Base-by-base conservation (phyloP, 2,113 vertebrate species). In the Rhegmatorhina hoffmannsi region DNA sequence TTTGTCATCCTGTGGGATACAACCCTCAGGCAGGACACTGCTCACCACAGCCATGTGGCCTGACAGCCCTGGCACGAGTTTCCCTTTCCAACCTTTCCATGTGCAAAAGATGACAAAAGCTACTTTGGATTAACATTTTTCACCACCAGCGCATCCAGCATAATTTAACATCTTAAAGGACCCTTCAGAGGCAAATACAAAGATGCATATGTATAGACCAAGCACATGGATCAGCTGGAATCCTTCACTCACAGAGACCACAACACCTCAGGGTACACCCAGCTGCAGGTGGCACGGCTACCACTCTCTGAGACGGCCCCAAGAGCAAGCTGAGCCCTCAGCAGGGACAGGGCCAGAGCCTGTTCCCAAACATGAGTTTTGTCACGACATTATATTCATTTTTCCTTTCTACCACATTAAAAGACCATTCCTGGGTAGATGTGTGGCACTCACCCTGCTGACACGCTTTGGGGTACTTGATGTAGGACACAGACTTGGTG, bases 401-500 rank as follows among this genome's bases (percentile, higher is more conserved):
- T 29, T 38, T 18, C 38, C 25, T 28, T 69, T n/a, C 26, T 8
- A 34, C 10, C 55, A 16, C 11, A 9, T 7, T 9, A 34, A 47
- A 43, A 36, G 2, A 6, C 13, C 29, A 17, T 36, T 60, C 28
- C n/a, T 9, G 11, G 5, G 6, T 3, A 17, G 19, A 14, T 36
- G 10, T 33, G 63, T 26, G 82, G 47, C 66, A 98, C 99, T 98
- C 85, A 99, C 99, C 99, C 94, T 99, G 99, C 89, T 98, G 98
- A 96, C 99, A 99, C 1, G 99, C 98, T 96, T 99, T 99, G 59
- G 99, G 99, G 89, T 99, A 99, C 94, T 99, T 99, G 98, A 99
- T 99, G 97, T 99, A 99, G 40, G 99, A 99, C 29, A 99, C 99
- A 6, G 99, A 99, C 95, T 99, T 99, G 7, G 98, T 99, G 96